Base-by-base conservation (phyloP, 2,888 invertebrate species). In the Nephrotoma guestfalica region DNA sequence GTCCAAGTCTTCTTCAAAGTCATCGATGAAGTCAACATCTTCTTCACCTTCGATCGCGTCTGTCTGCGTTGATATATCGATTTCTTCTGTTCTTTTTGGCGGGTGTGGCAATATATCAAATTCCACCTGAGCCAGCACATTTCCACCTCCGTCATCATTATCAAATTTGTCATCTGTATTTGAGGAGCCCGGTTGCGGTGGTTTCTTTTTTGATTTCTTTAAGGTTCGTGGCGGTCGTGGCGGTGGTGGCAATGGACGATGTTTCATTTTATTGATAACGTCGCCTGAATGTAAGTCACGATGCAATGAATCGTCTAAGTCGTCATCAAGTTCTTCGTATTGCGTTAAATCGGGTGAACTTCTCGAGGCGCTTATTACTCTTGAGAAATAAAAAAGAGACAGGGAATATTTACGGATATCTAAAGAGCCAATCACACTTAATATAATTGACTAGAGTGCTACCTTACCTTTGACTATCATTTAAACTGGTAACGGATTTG, bases 31-130 rank as follows among this genome's bases (percentile, higher is more conserved):
- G 88, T 91, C 91, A 84, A 92, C 91, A 57, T 92, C 92, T 89
- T 95, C 95, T 89, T 96, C 96, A 89, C 96, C 96, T 0, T 96
- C 96, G 83, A 97, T 90, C 0, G 96, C 96, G 91, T 97, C 97
- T 0, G 97, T 97, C 91, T 97, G 97, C 0, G 96, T 96, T 0
- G 96, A 96, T 5, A 95, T 95, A 89, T 96, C 95, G 41, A 94
- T 94, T 91, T 96, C 96, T 87, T 93, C 90, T 40, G 93, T 89
- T 88, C 92, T 90, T 86, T 92, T 57, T 43, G 86, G 90, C 18
- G 90, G 90, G 6, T 90, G 90, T 40, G 40, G 43, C 30, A 86
- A 41, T 51, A 71, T 84, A 11, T 85, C 71, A 4, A 43, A 40
- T 41, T 83, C 51, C 30, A 88, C 87, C 6, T 51, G 87, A 84